phyloP scores from a whole-genome alignment of 2,888 invertebrate genomes.

The Sisyra nigra region DNA sequence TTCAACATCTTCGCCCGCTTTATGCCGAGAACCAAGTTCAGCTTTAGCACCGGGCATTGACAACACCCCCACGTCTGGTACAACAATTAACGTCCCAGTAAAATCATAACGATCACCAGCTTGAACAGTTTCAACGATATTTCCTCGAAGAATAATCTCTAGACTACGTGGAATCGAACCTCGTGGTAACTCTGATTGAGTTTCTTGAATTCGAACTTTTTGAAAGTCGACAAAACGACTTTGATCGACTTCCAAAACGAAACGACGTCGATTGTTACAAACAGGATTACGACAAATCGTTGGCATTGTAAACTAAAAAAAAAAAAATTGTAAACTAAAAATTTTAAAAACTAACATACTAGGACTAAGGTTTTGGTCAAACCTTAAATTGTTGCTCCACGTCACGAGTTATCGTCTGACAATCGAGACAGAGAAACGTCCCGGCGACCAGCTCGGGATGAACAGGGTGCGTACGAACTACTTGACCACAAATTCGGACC shows the following conservation, averaged over 20 bases:
- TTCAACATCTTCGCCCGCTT: conserved; percentile 49
- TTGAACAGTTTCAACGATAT: conserved; percentile 92
- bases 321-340: conserved; percentile 8
- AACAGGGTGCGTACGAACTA: conserved; percentile 95
- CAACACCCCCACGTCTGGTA: conserved; percentile 86
- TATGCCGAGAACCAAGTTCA: conserved; percentile 61
- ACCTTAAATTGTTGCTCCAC: conserved; percentile 98
- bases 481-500: conserved; percentile 86
- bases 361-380: background rate
- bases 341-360: conserved; percentile 1
- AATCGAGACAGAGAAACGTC: conserved; percentile 90
- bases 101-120: conserved; percentile 77
- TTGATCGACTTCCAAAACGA: conserved; percentile 83
- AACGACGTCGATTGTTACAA: conserved; percentile 80
- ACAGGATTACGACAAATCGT: conserved; percentile 93
- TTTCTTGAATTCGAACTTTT: conserved; percentile 94
- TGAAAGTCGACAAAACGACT: conserved; percentile 96
- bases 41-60: conserved; percentile 75
- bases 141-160: conserved; percentile 87
- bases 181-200: conserved; percentile 88
- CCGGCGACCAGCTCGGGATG: conserved; percentile 88
- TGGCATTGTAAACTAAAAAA: conserved; percentile 72
- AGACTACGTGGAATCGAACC: conserved; percentile 94
- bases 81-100: conserved; percentile 89
- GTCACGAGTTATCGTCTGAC: conserved; percentile 84